These are phyloP conservation scores for Campoplex capitator DNA, from an alignment of 2,888 invertebrate species.

Conservation along the genomic window DNA sequence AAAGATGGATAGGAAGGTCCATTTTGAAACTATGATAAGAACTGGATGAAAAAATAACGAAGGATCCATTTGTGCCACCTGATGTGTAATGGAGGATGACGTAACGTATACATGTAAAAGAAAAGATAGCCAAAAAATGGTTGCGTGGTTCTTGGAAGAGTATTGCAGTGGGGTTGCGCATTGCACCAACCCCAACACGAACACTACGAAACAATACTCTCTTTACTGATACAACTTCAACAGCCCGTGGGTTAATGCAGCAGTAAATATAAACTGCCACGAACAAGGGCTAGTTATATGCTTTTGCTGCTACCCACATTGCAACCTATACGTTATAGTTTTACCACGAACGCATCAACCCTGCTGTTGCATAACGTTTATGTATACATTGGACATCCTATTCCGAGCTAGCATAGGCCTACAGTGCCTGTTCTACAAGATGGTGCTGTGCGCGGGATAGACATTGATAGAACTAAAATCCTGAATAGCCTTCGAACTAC, in stretches of 20 bases:
- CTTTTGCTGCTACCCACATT: conserved; percentile 24
- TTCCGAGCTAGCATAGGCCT: not conserved
- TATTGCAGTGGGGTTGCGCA: conserved; percentile 73
- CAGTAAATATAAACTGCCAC: conserved; percentile 66
- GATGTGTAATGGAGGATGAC: not conserved
- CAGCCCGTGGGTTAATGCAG: conserved; percentile 66
- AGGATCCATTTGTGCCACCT: not conserved
- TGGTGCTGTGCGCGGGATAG: not conserved
- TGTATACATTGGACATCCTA: conserved; percentile 6
- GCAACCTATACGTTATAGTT: conserved; percentile 23
- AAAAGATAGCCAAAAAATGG: conserved; percentile 46
- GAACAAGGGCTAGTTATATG: conserved; percentile 59
- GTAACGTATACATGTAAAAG: not conserved
- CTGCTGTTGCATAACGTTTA: conserved; percentile 20
- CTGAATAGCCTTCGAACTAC: conserved; percentile 6
- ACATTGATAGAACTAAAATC: not conserved
- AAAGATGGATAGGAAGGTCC: not conserved
- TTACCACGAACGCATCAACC: not conserved
- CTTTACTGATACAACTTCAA: conserved; percentile 44
- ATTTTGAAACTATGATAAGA: not conserved
- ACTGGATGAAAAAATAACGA: not conserved
- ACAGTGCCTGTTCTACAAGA: not conserved
- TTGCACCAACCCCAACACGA: conserved; percentile 76
- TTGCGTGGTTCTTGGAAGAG: conserved; percentile 47
- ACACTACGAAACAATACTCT: conserved; percentile 66